These are phyloP conservation scores for Brachyptera putata DNA, from an alignment of 2,888 invertebrate genomes.

Conservation along the genomic window DNA sequence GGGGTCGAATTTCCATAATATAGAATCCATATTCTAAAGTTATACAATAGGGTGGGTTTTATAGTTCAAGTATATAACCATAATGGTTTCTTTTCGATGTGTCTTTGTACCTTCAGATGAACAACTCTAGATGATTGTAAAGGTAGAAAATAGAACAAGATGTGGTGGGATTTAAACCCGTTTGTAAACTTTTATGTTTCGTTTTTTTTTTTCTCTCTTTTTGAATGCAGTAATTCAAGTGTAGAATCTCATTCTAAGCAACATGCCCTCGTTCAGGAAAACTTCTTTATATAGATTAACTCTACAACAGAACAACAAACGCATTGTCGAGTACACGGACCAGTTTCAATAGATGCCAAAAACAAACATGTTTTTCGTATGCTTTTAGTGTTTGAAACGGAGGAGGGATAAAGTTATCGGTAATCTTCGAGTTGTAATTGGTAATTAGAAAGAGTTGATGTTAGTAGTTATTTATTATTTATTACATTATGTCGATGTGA, in stretches of 20 bases:
- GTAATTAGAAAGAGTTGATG: too few species aligned
- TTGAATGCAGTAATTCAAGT: not conserved
- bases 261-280: not conserved
- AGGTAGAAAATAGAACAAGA: not conserved
- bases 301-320: too few species aligned
- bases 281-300: too few species aligned
- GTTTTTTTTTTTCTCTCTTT: conserved; percentile 1
- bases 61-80: conserved; percentile 12
- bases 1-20: conserved; percentile 11
- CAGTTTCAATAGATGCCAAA: too few species aligned
- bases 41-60: conserved; percentile 1
- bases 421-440: too few species aligned
- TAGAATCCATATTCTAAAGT: conserved; percentile 9
- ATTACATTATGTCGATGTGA: too few species aligned
- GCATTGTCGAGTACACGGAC: too few species aligned
- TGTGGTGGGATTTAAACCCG: conserved; percentile 2
- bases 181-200: not conserved
- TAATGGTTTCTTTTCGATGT: not conserved
- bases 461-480: too few species aligned
- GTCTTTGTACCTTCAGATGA: not conserved
- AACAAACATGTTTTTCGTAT: too few species aligned
- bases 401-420: too few species aligned
- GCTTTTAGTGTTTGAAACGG: too few species aligned
- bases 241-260: not conserved
- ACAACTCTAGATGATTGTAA: not conserved